A percentile compares a stretch with the other conserved stretches of the same genome.
Evolutionary conservation across 2,113 vertebrate genomes (phyloP).

Genomic region (Eupsittula cactorum): DNA sequence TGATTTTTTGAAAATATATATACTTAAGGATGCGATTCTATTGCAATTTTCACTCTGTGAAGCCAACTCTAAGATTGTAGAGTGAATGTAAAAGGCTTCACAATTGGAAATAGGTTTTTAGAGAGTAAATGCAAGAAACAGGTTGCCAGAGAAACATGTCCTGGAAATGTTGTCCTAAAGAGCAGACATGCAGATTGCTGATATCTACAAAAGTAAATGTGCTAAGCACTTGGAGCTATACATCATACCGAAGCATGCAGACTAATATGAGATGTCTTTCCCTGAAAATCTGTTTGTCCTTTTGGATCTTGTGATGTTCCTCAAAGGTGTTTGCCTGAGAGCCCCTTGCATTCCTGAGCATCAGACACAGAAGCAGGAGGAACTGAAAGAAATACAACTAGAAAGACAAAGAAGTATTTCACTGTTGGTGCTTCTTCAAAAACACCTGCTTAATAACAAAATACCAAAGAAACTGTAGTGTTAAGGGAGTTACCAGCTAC

Average conservation of each 20-base stretch:
- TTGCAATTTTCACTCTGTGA: neutral
- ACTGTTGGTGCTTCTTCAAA: neutral
- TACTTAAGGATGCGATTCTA: neutral
- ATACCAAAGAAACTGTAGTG: neutral
- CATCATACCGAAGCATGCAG: neutral
- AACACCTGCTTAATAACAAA: neutral
- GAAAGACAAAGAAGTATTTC: neutral
- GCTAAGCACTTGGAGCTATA: neutral
- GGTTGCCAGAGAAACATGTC: neutral
- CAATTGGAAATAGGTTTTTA: neutral
- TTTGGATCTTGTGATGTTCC: neutral
- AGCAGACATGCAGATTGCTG: neutral
- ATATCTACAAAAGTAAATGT: neutral
- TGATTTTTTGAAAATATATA: neutral
- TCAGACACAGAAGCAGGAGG: neutral
- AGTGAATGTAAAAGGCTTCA: neutral
- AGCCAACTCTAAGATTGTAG: neutral
- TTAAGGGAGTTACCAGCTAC: neutral
- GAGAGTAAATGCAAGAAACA: neutral
- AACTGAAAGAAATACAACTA: neutral
- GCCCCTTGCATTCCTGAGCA: neutral
- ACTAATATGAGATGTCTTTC: neutral
- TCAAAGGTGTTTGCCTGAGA: neutral
- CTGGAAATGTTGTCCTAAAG: neutral
- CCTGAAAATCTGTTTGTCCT: neutral